These are phyloP conservation scores for Willowsia nigromaculata DNA, from an alignment of 2,888 invertebrate genomes.

Conservation along the genomic window DNA sequence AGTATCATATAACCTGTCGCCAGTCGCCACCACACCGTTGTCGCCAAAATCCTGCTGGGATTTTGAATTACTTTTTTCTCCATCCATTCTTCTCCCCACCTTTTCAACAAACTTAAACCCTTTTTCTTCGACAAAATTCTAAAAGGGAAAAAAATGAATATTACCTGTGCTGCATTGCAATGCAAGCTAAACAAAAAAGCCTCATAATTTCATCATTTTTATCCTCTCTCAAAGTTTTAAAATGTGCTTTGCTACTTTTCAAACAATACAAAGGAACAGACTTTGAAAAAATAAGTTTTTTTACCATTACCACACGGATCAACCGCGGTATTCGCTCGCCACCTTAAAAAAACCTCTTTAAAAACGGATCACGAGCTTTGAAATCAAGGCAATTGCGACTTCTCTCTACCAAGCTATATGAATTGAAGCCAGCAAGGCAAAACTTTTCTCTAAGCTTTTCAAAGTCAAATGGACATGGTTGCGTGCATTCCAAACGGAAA, in stretches of 20 bases:
- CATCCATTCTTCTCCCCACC: neutral
- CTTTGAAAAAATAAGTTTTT: neutral
- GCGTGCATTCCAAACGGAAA: constrained; percentile 28
- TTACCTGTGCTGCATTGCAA: no score
- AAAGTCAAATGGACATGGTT: neutral
- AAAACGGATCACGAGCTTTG: neutral
- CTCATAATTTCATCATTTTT: no score
- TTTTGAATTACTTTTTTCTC: neutral
- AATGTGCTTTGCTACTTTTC: neutral
- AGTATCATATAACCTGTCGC: neutral
- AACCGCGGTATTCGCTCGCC: neutral
- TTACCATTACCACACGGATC: neutral
- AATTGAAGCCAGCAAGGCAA: neutral
- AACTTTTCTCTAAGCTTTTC: neutral
- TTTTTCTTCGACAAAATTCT: neutral
- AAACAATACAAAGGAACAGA: neutral
- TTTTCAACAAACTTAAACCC: neutral
- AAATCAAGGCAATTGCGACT: neutral
- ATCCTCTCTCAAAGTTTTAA: no score
- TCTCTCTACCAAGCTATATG: neutral
- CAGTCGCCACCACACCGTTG: constrained; percentile 4
- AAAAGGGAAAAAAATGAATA: neutral
- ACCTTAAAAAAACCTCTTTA: neutral
- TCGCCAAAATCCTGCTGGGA: constrained; percentile 1
- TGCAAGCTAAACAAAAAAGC: no score